Evolutionary conservation across 2,113 vertebrate species (phyloP).

Genomic region (Toxotes chatareus): DNA sequence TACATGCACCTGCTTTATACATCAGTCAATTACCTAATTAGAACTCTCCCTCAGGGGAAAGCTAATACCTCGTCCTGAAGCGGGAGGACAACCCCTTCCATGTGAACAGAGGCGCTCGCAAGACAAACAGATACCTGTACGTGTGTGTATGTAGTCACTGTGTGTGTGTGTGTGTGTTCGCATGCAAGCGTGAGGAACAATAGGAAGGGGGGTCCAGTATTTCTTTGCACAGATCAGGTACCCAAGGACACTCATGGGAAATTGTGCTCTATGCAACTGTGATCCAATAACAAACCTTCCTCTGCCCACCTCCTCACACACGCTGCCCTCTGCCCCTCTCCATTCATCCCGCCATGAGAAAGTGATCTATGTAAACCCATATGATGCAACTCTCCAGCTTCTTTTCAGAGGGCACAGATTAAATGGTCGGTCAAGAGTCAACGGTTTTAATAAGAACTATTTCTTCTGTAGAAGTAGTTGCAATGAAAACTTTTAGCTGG

Average conservation of each 20-base stretch:
- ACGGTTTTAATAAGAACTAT: not conserved
- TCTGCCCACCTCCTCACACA: constrained; percentile 59
- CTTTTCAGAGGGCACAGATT: constrained; percentile 46
- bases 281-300: constrained; percentile 63
- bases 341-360: constrained; percentile 68
- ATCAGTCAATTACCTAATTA: constrained; percentile 89
- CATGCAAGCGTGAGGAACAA: constrained; percentile 64
- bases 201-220: constrained; percentile 59
- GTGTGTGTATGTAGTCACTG: constrained; percentile 40
- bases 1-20: constrained; percentile 88
- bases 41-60: constrained; percentile 85
- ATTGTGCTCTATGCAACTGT: constrained; percentile 61
- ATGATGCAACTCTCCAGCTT: constrained; percentile 39
- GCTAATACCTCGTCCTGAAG: constrained; percentile 80
- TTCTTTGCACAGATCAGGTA: constrained; percentile 78
- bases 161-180: constrained; percentile 28
- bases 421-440: constrained; percentile 35
- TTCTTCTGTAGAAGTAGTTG: not conserved
- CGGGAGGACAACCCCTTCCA: constrained; percentile 74
- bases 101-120: constrained; percentile 76
- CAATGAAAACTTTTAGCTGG: not conserved
- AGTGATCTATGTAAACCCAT: constrained; percentile 45
- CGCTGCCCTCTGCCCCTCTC: constrained; percentile 48
- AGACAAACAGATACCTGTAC: constrained; percentile 79
- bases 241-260: constrained; percentile 80